Conservation (phyloP, 2,797 vertebrate species). For the Channa striata region DNA sequence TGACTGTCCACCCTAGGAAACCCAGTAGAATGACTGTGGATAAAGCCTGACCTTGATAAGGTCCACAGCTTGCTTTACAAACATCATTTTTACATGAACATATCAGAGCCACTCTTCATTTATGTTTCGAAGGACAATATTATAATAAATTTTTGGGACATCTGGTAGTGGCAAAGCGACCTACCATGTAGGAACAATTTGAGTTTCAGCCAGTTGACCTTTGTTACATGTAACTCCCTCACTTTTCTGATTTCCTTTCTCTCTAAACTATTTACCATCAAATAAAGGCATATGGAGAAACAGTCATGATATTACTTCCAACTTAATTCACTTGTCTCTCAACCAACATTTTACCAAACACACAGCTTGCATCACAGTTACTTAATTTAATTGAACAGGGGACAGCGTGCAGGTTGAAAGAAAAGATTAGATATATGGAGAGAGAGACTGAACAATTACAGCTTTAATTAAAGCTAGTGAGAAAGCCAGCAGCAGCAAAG, state of each 20-base stretch:
- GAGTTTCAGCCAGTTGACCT: too few species aligned
- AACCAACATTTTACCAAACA: conserved; percentile 23
- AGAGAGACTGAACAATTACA: conserved; percentile 68
- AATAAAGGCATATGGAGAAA: background rate
- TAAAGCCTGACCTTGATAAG: conserved; percentile 44
- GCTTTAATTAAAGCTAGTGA: conserved; percentile 76
- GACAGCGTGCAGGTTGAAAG: conserved; percentile 63
- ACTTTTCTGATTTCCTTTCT: too few species aligned
- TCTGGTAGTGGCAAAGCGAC: too few species aligned
- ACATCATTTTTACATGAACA: conserved; percentile 7
- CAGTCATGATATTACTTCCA: conserved; percentile 6
- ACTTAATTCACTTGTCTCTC: conserved; percentile 32
- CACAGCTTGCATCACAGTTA: conserved; percentile 35
- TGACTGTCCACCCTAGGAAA: conserved; percentile 24
- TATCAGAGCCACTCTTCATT: background rate
- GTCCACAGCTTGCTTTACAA: background rate
- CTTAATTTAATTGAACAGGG: conserved; percentile 66
- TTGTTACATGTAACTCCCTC: too few species aligned
- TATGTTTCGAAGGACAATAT: background rate
- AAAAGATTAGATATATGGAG: conserved; percentile 71
- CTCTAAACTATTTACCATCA: too few species aligned
- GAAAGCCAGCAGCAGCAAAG: conserved; percentile 35
- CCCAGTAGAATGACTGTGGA: background rate
- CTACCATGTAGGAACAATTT: too few species aligned
- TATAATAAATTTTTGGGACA: too few species aligned